Conservation (phyloP, 2,113 vertebrate species). For the Telmatochromis brichardi region DNA sequence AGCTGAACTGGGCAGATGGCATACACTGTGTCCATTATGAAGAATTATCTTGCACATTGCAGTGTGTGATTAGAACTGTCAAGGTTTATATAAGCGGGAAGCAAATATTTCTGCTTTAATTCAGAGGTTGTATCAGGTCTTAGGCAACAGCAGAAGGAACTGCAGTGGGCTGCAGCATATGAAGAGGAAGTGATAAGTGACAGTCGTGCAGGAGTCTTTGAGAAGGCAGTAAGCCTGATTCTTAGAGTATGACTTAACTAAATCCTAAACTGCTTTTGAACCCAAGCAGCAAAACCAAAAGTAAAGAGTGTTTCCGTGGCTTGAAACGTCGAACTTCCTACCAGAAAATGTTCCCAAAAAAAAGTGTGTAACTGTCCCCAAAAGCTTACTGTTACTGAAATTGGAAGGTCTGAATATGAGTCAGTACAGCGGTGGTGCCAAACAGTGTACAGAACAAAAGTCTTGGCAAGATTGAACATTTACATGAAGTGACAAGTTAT, state of each 20-base stretch:
- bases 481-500: not conserved
- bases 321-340: not conserved
- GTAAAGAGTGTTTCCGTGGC: not conserved
- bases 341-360: not conserved
- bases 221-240: not conserved
- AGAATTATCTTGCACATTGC: constrained; percentile 42
- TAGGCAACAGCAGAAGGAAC: not conserved
- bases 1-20: constrained; percentile 59
- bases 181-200: not conserved
- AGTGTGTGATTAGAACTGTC: constrained; percentile 17
- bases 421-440: constrained; percentile 6
- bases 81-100: constrained; percentile 24
- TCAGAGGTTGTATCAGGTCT: not conserved
- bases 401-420: not conserved
- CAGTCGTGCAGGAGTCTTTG: not conserved
- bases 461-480: not conserved
- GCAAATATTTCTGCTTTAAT: constrained; percentile 20
- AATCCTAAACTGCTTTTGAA: constrained; percentile 9
- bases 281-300: constrained; percentile 33
- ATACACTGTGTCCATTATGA: constrained; percentile 62
- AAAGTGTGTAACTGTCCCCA: not conserved
- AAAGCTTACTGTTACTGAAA: not conserved
- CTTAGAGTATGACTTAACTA: not conserved
- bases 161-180: not conserved
- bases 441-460: constrained; percentile 20